Percentiles rank a stretch among this genome's conserved stretches.
Conservation (phyloP, 2,888 invertebrate genomes). For the Amblyjoppa fuscipennis region DNA sequence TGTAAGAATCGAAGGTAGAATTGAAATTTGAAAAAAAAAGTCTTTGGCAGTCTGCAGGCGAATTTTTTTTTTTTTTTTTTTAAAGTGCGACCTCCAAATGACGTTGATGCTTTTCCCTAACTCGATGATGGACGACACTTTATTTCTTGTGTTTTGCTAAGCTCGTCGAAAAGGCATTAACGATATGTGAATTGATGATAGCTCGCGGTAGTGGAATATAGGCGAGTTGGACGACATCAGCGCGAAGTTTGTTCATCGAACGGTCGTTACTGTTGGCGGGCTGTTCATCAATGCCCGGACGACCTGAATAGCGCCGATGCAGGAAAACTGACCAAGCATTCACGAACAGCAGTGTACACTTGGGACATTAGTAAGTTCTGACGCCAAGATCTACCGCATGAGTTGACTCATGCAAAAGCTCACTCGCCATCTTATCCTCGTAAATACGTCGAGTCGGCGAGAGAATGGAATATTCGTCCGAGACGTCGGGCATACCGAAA, state of each 20-base stretch:
- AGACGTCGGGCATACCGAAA: neutral
- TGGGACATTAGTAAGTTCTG: neutral
- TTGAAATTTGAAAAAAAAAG: too few relatives aligned
- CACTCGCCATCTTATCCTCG: neutral
- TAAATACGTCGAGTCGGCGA: conserved; percentile 12
- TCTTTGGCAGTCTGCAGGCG: too few relatives aligned
- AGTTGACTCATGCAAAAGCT: conserved; percentile 26
- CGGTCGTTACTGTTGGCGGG: neutral
- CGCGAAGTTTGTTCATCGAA: neutral
- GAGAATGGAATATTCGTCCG: conserved; percentile 1
- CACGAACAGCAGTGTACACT: too few relatives aligned
- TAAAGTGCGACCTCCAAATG: conserved; percentile 9
- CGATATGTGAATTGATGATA: too few relatives aligned
- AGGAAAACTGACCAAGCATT: too few relatives aligned
- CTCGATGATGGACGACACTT: neutral
- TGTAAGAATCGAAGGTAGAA: too few relatives aligned
- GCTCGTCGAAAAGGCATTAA: too few relatives aligned
- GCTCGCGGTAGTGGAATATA: neutral
- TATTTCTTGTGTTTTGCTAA: neutral
- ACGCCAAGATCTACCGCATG: neutral
- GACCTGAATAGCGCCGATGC: too few relatives aligned
- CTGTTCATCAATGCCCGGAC: too few relatives aligned
- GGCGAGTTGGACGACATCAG: neutral
- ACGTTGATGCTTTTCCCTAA: conserved; percentile 40
- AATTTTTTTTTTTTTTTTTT: too few relatives aligned